These are phyloP conservation scores for Hemaris fuciformis DNA, from an alignment of 2,888 invertebrate species.

Conservation along the genomic window DNA sequence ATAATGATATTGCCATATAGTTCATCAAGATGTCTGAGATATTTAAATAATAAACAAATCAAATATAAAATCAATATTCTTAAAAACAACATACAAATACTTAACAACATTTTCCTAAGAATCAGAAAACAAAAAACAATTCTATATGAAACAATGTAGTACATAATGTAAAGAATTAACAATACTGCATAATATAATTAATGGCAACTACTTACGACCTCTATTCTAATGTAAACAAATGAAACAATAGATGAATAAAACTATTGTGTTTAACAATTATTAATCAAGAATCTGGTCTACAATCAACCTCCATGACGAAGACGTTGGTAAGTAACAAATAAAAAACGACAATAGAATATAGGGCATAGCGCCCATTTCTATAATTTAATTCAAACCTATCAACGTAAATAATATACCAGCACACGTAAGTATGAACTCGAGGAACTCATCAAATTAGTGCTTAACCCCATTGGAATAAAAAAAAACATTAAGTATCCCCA, in stretches of 20 bases:
- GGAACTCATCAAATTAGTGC: not conserved
- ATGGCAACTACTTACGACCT: not conserved
- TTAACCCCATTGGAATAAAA: not conserved
- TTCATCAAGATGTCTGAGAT: no score
- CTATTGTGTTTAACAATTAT: not conserved
- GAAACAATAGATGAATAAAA: not conserved
- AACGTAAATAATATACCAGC: not conserved
- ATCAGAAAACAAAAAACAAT: no score
- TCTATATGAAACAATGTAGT: no score
- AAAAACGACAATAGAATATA: not conserved
- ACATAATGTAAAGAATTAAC: no score
- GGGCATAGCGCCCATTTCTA: not conserved
- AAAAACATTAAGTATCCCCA: not conserved
- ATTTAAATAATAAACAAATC: no score
- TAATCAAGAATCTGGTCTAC: not conserved
- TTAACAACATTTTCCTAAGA: no score
- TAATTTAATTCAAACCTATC: not conserved
- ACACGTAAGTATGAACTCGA: not conserved
- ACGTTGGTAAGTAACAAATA: not conserved
- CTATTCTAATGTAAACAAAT: not conserved
- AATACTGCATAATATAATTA: no score
- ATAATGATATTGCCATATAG: no score
- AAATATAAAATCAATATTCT: no score
- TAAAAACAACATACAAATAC: no score
- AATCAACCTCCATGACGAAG: not conserved